Conservation (phyloP, 2,113 vertebrate genomes). For the Lanius ludovicianus region DNA sequence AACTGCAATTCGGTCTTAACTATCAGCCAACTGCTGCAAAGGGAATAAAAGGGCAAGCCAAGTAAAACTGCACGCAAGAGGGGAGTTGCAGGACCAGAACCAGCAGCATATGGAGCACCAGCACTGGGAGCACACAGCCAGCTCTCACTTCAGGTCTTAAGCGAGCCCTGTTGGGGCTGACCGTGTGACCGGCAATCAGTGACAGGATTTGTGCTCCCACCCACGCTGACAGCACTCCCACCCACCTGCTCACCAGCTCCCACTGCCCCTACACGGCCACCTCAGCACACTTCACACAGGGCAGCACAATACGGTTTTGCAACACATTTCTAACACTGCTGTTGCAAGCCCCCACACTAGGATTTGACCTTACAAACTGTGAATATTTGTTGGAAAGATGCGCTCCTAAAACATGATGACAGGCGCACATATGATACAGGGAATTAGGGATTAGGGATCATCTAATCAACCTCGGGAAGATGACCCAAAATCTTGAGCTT, state of each 20-base stretch:
- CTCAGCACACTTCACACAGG: not conserved
- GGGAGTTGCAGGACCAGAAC: not conserved
- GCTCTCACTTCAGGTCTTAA: not conserved
- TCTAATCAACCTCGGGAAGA: not conserved
- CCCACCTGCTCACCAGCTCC: not conserved
- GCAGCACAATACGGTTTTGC: rapidly evolving
- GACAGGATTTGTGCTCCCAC: not conserved
- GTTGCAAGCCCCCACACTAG: not conserved
- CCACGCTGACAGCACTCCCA: not conserved
- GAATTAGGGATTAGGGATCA: not conserved
- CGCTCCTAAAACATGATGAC: not conserved
- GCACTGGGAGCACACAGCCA: not conserved
- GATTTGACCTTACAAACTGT: not conserved
- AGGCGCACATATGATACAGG: not conserved
- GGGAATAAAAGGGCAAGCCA: not conserved
- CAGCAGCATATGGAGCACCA: not conserved
- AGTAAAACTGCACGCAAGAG: not conserved
- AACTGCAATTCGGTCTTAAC: not conserved
- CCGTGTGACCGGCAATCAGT: rapidly evolving
- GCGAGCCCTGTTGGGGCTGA: rapidly evolving
- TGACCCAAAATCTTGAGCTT: not conserved
- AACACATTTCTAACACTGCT: not conserved
- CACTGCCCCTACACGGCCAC: not conserved
- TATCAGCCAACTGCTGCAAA: not conserved
- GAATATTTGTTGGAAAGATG: not conserved